A percentile compares a stretch with the other conserved stretches of the same genome.
Evolutionary conservation across 2,888 invertebrate genomes (phyloP).

Genomic region (Eutolmus rufibarbis): DNA sequence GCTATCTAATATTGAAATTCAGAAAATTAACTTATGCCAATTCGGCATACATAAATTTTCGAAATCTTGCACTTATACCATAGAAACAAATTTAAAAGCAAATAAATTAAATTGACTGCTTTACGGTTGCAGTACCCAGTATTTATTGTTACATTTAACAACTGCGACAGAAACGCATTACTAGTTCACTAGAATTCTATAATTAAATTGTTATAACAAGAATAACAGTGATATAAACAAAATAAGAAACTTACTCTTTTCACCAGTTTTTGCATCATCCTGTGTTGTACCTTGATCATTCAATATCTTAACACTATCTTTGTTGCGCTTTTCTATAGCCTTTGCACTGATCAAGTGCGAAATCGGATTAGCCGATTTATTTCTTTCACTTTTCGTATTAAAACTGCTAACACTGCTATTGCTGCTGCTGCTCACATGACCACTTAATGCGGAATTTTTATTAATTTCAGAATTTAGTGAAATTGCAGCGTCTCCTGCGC

Average conservation of each 20-base stretch:
- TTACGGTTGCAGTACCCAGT: too few species aligned
- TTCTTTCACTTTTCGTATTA: conserved; percentile 60
- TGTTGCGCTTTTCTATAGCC: conserved; percentile 48
- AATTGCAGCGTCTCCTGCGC: conserved; percentile 57
- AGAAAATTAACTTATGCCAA: too few species aligned
- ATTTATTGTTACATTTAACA: too few species aligned
- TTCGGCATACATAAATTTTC: too few species aligned
- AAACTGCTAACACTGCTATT: conserved; percentile 51
- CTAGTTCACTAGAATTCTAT: too few species aligned
- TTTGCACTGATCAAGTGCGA: conserved; percentile 64
- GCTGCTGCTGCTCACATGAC: conserved; percentile 49
- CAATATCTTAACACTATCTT: conserved; percentile 35
- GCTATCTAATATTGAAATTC: too few species aligned
- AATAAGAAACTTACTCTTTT: conserved; percentile 41
- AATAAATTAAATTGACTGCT: too few species aligned
- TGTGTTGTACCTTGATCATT: not conserved
- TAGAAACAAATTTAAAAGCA: too few species aligned
- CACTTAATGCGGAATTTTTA: conserved; percentile 24
- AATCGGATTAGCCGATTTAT: conserved; percentile 69
- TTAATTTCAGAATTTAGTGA: conserved; percentile 54
- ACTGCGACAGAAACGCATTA: too few species aligned
- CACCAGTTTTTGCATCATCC: not conserved
- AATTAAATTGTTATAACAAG: too few species aligned
- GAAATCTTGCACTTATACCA: too few species aligned
- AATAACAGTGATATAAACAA: too few species aligned